Evolutionary conservation across 2,797 vertebrate genomes (phyloP), one percentile per base, ranked within the genome.

Genomic region (Rallus crepitans): DNA sequence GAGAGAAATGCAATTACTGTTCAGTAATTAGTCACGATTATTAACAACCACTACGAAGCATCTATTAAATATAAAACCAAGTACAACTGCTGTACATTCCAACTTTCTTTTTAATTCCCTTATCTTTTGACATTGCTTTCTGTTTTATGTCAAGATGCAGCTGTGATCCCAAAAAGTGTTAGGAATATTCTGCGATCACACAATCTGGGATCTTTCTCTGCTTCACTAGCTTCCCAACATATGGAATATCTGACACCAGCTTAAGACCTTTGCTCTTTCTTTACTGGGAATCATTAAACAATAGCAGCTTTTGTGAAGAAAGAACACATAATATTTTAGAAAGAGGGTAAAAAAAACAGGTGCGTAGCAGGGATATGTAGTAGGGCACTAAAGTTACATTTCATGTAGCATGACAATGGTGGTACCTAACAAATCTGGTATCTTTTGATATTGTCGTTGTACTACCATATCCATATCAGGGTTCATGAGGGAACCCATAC

Each of bases 1-100:
- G 15, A 95, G 33, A 87, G 42, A 93, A 91, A 77, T 81, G 53
- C 6, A 82, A 87, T 92, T 89, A 72, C 37, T 59, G 11, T 75
- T 91, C 33, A 56, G 90, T 72, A 90, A 85, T 82, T 75, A 70
- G n/a, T 76, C 35, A 71, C 63, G 5, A 30, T 85, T 73, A 81
- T 79, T 70, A 91, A 53, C 55, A 82, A n/a, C 31, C 9, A 10
- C 45, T 33, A 9, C 48, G 19, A 93, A 37, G 16, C 40, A 75
- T 70, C 25, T 59, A 73, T 75, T 87, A 77, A 70, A 64, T 79
- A 27, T 9, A 87, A 87, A 88, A 13, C 1, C 27, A 80, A 73
- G 52, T 53, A 33, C 18, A 63, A 18, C 30, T 73, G 18, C 42
- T 70, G 42, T 21, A 77, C 33, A 80, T 87, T 48, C 18, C 16